phyloP scores from a whole-genome alignment of 92 coral and sea anemone genomes.

The Epizoanthus scotinus region DNA sequence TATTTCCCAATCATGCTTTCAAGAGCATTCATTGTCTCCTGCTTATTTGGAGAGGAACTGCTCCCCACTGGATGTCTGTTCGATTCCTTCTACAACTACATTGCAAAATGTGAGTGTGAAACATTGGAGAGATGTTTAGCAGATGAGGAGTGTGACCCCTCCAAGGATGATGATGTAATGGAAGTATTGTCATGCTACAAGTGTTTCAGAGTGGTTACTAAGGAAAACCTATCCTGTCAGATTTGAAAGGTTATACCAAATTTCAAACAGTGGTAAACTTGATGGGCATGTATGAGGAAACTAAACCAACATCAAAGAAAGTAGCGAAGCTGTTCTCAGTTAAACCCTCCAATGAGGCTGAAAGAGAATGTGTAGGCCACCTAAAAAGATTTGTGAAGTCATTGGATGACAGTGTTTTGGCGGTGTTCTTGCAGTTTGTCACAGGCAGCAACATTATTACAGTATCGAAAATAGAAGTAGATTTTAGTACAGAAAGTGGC shows the following conservation, averaged over 20 bases:
- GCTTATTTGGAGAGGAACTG: conserved; percentile 44
- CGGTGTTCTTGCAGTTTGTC: conserved; percentile 27
- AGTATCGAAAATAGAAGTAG: conserved; percentile 33
- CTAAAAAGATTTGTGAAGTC: conserved; percentile 51
- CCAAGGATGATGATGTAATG: conserved; percentile 48
- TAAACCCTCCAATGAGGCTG: conserved; percentile 41
- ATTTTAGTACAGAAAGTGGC: conserved; percentile 36
- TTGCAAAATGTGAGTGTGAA: conserved; percentile 48
- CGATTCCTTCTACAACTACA: conserved; percentile 42
- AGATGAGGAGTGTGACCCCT: conserved; percentile 48
- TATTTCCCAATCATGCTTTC: conserved; percentile 48
- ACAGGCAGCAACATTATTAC: conserved; percentile 49
- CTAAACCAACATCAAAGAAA: conserved; percentile 47
- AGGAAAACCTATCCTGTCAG: conserved; percentile 38
- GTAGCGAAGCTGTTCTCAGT: conserved; percentile 43
- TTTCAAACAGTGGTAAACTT: conserved; percentile 41
- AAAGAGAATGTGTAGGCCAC: conserved; percentile 47
- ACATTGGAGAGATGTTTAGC: conserved; percentile 37
- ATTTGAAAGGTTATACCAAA: conserved; percentile 29
- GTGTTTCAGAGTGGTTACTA: conserved; percentile 46
- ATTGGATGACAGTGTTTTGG: conserved; percentile 33
- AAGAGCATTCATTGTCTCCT: conserved; percentile 46
- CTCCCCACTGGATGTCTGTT: conserved; percentile 24
- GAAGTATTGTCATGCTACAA: conserved; percentile 45
- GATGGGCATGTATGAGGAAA: conserved; percentile 27